Conservation (phyloP, 1,140 invertebrate genomes). For the Rhyzopertha dominica region DNA sequence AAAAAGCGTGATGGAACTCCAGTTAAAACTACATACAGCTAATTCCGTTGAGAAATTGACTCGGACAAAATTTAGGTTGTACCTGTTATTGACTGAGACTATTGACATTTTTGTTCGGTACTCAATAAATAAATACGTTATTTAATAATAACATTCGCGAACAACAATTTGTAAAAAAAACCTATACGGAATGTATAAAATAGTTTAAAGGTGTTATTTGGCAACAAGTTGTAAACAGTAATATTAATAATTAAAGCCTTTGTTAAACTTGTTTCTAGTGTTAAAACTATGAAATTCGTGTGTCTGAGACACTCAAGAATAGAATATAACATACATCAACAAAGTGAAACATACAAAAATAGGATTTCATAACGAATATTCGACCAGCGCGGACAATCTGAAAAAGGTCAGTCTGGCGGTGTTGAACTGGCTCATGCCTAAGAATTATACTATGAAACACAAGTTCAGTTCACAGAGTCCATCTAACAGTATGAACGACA, state of each 20-base stretch:
- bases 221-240: constrained; percentile 38
- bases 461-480: too few relatives aligned
- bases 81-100: too few relatives aligned
- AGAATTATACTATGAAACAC: constrained; percentile 4
- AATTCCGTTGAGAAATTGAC: too few relatives aligned
- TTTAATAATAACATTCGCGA: too few relatives aligned
- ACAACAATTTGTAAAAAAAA: too few relatives aligned
- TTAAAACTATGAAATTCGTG: constrained; percentile 33
- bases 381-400: constrained; percentile 12
- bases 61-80: too few relatives aligned
- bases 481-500: too few relatives aligned
- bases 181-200: constrained; percentile 43
- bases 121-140: too few relatives aligned
- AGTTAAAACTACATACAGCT: too few relatives aligned
- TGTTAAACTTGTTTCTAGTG: constrained; percentile 34
- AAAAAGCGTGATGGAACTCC: too few relatives aligned
- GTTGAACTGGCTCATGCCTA: constrained; percentile 18
- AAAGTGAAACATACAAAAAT: constrained; percentile 41
- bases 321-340: constrained; percentile 40
- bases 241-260: constrained; percentile 45
- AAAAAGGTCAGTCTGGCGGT: constrained; percentile 22
- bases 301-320: constrained; percentile 34
- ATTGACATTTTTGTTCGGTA: too few relatives aligned
- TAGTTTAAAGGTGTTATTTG: constrained; percentile 44
- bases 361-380: constrained; percentile 31